Base-by-base conservation (phyloP, 2,888 invertebrate species). In the Perizoma flavofasciatum region DNA sequence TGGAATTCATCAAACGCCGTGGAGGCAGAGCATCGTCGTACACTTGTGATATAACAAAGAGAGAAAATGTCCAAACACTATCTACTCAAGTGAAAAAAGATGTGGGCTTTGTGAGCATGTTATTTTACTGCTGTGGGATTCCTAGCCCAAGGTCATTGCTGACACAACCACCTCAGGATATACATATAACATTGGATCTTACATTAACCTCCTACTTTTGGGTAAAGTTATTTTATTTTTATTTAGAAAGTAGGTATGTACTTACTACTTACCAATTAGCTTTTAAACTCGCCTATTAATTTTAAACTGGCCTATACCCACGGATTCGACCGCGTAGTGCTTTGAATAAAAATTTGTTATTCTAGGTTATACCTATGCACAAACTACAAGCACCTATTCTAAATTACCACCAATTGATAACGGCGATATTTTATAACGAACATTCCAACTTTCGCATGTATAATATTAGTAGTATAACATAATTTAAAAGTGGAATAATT, bases 161-260 rank as follows among this genome's bases (percentile, higher is more conserved):
- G 45, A 85, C 81, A 0, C 85, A 92, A 63, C 91, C 93, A 40
- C 86, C 93, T 3, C 88, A 89, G 66, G 89, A 93, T 71, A 91
- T 94, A 44, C 90, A 89, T 65, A 82, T 86, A 45, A 94, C 93
- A 0, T 82, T 95, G 67, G 92, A 94, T 74, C 81, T 94, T 5
- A 93, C 94, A 41, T 82, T 94, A 8, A 89, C 94, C 32, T 94
- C 94, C 50, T 94, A 94, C 67, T 94, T 94, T 78, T 94, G 94
- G 94, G 94, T 94, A 81, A 82, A 7, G 79, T 57, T 51, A 41
- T 45, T 0, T 40, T 6, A 34, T 10, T 41, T 34, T 10, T 39
- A 7, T 5, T 41, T 47, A 47, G 33, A 34, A 39, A 22, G 22
- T 2, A 22, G n/a, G n/a, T n/a, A 22, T 22, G 3, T 22, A 22